Percentiles rank a stretch among this genome's conserved stretches.
Conservation (phyloP, 2,888 invertebrate species). For the Fabriciana adippe region DNA sequence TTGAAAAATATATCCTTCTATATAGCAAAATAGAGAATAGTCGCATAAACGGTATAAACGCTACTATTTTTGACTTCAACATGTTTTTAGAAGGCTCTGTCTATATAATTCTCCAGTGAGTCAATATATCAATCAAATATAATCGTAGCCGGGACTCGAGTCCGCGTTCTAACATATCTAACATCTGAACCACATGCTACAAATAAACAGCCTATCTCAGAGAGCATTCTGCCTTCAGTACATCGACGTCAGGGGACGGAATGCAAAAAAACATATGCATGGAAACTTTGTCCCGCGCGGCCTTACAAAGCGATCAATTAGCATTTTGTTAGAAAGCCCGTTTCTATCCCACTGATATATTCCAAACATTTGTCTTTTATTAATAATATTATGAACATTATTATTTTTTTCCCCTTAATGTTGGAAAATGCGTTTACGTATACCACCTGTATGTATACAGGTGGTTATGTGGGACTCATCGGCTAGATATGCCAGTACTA, state of each 20-base stretch:
- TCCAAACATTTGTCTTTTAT: background rate
- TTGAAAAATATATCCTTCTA: too few species aligned
- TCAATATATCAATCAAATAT: background rate
- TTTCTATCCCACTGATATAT: constrained; percentile 39
- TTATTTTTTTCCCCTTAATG: too few species aligned
- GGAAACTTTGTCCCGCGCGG: constrained; percentile 55
- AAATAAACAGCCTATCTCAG: constrained; percentile 14
- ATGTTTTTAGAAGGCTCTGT: too few species aligned
- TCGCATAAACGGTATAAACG: too few species aligned
- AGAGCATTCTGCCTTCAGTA: constrained; percentile 34
- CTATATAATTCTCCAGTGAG: too few species aligned
- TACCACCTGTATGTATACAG: too few species aligned
- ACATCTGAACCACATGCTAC: background rate
- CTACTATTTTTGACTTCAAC: too few species aligned
- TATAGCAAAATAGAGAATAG: too few species aligned
- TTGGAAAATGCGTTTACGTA: too few species aligned
- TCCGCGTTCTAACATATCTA: constrained; percentile 5
- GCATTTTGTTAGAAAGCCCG: constrained; percentile 58
- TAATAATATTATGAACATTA: too few species aligned
- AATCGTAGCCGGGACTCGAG: constrained; percentile 5
- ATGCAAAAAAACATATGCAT: constrained; percentile 66
- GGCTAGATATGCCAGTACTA: too few species aligned
- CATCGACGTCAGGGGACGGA: constrained; percentile 45
- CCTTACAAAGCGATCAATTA: constrained; percentile 70
- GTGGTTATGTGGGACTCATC: too few species aligned